These are phyloP conservation scores for Bombycilla garrulus DNA, from an alignment of 2,113 vertebrate genomes.

Conservation along the genomic window DNA sequence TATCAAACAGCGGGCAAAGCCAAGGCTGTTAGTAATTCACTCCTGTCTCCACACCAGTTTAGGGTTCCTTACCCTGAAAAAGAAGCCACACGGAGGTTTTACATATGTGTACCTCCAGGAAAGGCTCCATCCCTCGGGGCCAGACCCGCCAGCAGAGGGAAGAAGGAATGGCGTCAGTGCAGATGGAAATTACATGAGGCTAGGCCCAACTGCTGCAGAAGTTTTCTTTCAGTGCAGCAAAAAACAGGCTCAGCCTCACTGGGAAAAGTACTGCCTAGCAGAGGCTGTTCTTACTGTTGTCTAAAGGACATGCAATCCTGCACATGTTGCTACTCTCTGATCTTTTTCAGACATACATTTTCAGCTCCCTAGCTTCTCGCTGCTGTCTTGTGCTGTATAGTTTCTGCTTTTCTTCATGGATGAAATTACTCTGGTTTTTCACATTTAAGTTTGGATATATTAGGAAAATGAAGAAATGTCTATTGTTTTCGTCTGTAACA, in stretches of 20 bases:
- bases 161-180: accelerated
- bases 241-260: not conserved
- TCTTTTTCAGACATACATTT: not conserved
- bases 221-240: not conserved
- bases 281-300: not conserved
- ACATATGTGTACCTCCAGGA: accelerated
- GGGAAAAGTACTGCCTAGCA: not conserved
- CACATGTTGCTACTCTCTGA: not conserved
- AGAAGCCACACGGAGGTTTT: not conserved
- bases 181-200: accelerated
- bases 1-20: accelerated
- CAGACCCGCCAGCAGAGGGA: not conserved
- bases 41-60: not conserved
- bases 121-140: not conserved
- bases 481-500: not conserved
- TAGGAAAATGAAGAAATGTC: not conserved
- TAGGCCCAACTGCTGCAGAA: not conserved
- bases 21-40: not conserved
- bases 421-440: not conserved
- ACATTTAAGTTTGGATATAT: not conserved
- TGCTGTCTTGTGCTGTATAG: accelerated
- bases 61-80: not conserved
- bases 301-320: not conserved
- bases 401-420: not conserved
- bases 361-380: not conserved